Conservation (phyloP, 2,888 invertebrate species). For the Acutogordius australiensis region DNA sequence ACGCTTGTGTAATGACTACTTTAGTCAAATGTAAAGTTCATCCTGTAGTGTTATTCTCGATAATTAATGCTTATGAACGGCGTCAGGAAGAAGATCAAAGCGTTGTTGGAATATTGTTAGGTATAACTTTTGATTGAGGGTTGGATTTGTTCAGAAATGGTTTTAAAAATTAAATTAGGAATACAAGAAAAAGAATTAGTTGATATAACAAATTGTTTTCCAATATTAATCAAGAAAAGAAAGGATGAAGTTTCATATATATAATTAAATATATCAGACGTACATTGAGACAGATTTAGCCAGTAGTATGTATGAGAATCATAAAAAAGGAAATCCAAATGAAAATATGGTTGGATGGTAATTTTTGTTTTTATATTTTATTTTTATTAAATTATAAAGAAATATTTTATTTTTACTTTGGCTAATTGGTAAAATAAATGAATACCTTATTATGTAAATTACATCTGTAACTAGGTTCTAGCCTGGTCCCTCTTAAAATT, state of each 20-base stretch:
- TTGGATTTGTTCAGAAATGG: background rate
- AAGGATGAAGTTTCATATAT: background rate
- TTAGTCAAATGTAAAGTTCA: constrained; percentile 8
- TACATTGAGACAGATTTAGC: background rate
- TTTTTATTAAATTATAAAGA: background rate
- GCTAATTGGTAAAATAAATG: no score
- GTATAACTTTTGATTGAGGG: background rate
- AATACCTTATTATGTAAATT: no score
- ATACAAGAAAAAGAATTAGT: background rate
- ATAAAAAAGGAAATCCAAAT: constrained; percentile 7
- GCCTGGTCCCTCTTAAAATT: no score
- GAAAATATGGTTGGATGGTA: constrained; percentile 10
- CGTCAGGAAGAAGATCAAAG: background rate
- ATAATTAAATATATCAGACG: background rate
- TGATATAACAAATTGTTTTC: constrained; percentile 7
- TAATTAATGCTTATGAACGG: constrained; percentile 1
- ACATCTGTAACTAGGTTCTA: no score
- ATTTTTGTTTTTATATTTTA: background rate
- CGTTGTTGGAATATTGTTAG: background rate
- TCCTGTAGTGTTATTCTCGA: background rate
- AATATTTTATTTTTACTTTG: background rate
- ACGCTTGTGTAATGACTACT: background rate
- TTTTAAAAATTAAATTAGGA: background rate
- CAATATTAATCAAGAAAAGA: background rate
- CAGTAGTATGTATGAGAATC: background rate